These are phyloP conservation scores for Micropoecilia bifurca DNA, from an alignment of 2,797 vertebrate genomes.

Conservation along the genomic window DNA sequence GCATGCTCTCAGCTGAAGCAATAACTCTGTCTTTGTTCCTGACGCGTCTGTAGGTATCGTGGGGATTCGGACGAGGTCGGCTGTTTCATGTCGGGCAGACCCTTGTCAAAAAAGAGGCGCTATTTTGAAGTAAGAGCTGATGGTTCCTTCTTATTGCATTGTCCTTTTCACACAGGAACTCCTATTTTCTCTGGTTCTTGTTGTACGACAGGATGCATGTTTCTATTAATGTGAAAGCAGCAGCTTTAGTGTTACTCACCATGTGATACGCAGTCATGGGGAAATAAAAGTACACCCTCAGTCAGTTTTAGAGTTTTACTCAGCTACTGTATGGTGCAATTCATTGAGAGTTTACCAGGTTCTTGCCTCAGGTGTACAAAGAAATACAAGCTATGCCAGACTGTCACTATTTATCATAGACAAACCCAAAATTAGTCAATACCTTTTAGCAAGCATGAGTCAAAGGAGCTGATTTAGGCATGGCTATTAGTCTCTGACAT, in stretches of 20 bases:
- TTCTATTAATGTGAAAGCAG: background rate
- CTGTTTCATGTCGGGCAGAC: slow-evolving; percentile 92
- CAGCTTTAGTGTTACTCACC: background rate
- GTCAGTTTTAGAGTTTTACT: background rate
- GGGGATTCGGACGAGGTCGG: slow-evolving; percentile 96
- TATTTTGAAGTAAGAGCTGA: slow-evolving; percentile 91
- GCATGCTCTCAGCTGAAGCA: background rate
- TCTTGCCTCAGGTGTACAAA: background rate
- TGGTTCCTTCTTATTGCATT: slow-evolving; percentile 1
- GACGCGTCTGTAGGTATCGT: slow-evolving; percentile 84
- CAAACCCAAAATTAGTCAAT: background rate
- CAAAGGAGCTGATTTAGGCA: background rate
- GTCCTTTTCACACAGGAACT: background rate
- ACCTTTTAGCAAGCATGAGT: background rate
- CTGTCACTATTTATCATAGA: background rate
- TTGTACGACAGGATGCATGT: background rate
- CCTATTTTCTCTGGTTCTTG: background rate
- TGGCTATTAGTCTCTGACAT: background rate
- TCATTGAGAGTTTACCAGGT: no score
- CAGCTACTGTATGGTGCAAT: background rate
- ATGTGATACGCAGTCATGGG: background rate
- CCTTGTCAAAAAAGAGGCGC: slow-evolving; percentile 91
- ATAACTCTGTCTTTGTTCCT: background rate
- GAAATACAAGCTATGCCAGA: background rate
- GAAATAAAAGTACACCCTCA: background rate